These are phyloP conservation scores for Theonella swinhoei DNA, from an alignment of 37 sponge, comb jelly and placozoan species.

Conservation along the genomic window DNA sequence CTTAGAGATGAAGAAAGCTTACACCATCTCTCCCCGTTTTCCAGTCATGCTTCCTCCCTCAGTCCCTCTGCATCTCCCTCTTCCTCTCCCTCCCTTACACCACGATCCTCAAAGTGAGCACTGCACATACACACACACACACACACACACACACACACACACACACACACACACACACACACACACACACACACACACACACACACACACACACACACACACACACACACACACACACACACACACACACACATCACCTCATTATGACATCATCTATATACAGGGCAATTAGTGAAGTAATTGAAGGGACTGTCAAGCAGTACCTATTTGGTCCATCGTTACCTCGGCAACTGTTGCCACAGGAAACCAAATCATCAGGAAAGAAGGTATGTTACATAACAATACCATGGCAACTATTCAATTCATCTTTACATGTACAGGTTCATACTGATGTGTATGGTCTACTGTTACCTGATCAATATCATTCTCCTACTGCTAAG, in stretches of 20 bases:
- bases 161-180: too few relatives aligned
- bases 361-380: not conserved
- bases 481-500: not conserved
- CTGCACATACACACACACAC: too few relatives aligned
- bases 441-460: conserved; percentile 36
- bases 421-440: too few relatives aligned
- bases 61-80: not conserved
- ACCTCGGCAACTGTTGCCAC: not conserved
- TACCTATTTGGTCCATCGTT: conserved; percentile 34
- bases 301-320: conserved; percentile 40
- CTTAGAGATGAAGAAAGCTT: too few relatives aligned
- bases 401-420: not conserved
- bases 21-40: not conserved
- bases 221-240: too few relatives aligned
- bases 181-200: not conserved
- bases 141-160: too few relatives aligned
- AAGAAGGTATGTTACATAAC: not conserved
- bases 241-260: too few relatives aligned
- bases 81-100: conserved; percentile 51
- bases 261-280: not conserved
- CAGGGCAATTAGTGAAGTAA: conserved; percentile 16
- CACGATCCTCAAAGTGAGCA: conserved; percentile 56
- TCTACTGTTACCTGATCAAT: conserved; percentile 19
- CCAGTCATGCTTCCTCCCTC: not conserved
- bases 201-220: not conserved